Base-by-base conservation (phyloP, 2,888 invertebrate genomes). In the Hyalella azteca region DNA sequence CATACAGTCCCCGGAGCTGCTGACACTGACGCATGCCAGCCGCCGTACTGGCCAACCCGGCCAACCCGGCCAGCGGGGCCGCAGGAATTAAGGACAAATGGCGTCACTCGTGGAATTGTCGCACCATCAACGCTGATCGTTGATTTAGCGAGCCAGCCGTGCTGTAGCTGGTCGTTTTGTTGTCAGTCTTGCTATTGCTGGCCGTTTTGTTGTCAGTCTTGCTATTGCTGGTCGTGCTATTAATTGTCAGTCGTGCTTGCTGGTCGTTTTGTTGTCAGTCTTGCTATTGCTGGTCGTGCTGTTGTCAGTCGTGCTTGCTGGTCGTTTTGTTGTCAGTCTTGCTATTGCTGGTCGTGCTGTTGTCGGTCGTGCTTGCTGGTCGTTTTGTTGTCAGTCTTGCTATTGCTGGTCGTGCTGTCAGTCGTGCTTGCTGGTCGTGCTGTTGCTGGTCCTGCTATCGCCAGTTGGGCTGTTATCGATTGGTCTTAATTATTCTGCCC, bases 11-110 rank as follows among this genome's bases (percentile, higher is more conserved):
- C 29, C 19, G 15, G 11, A 15, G 1, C 39, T 19, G 66, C 36
- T 66, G 66, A 66, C 66, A 66, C 36, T 66, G 66, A 66, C 66
- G 66, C 36, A 66, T 66, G 32, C 66, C 66, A 66, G 66, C 36
- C 66, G 66, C 66, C 36, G 36, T 32, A 36, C 36, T 39, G 32
- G 66, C 66, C 36, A 36, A 36, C 36, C 36, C 39, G 15, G 36
- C 66, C 66, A 66, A 66, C 36, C 36, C 36, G 36, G 66, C 7
- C 66, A 11, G 19, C 19, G 19, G 66, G 66, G 36, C 66, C 36
- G 19, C 19, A n/a, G 66, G 66, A 66, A 66, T 66, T 66, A 66
- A 66, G 36, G 32, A 36, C 66, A 66, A 66, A 66, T 66, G 66
- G 66, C 66, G 66, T 66, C 66, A 36, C 36, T 66, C 32, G 32